Base-by-base conservation (phyloP, 2,113 vertebrate species). In the Grantiella picta region DNA sequence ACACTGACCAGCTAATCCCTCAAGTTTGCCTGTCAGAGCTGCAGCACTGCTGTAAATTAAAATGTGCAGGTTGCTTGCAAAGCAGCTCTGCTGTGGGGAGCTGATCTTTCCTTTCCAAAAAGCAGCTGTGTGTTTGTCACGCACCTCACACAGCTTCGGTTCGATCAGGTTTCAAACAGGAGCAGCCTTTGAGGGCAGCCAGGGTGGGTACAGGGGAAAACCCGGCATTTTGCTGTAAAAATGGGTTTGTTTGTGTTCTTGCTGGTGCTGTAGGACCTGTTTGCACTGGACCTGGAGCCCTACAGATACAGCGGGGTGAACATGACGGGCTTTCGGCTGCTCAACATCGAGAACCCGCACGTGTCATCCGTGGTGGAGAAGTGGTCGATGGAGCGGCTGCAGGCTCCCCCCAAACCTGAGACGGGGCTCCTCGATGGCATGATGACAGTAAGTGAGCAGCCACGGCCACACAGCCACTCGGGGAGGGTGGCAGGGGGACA, bases 261-360 rank as follows among this genome's bases (percentile, higher is more conserved):
- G 54, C 76, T 27, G 77, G 45, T 72, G 42, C 82, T 65, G 6
- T 93, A 99, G 99, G 99, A 99, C 97, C 97, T 99, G 77, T 99
- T 99, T 91, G 98, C 99, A 5, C 97, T 99, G 80, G 99, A 99
- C 94, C 98, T 99, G 97, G 99, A 99, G 95, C 98, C 99, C 36
- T 99, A 99, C 83, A 98, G 99, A 91, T 99, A 99, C 97, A 99
- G 99, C 0, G 99, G 99, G 11, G 99, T 99, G 65, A 99, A 99
- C 91, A 99, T 99, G 99, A 99, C 99, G 1, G 99, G 99, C 0
- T 99, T 99, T 85, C 98, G 99, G 33, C 98, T 99, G 66, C 98
- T 99, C 33, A 99, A 99, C 85, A 96, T 99, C 1, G 99, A 99
- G 80, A 98, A 97, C 84, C 98, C 98, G 0, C 98, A 98, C 2